Percentiles rank a stretch among this genome's conserved stretches.
Conservation (phyloP, 2,888 invertebrate species). For the Erebia epiphron region DNA sequence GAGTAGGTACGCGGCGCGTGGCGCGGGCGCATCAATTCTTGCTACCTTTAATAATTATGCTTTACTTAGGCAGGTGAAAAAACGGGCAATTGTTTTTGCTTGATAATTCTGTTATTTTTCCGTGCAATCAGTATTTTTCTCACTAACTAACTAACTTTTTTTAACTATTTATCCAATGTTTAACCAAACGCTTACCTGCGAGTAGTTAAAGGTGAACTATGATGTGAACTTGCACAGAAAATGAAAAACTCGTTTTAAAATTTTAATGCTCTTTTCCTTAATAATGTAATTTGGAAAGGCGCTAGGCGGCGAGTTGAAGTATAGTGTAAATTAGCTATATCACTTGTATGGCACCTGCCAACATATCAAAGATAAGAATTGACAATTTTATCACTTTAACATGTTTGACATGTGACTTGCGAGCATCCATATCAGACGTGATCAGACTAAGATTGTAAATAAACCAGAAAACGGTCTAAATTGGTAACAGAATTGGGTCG, state of each 20-base stretch:
- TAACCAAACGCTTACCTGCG: no score
- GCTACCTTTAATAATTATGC: no score
- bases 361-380: conserved; percentile 63
- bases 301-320: conserved; percentile 30
- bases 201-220: no score
- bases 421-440: conserved; percentile 32
- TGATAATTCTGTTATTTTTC: no score
- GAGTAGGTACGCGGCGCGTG: no score
- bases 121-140: no score
- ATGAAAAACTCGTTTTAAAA: not conserved
- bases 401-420: conserved; percentile 30
- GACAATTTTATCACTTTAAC: conserved; percentile 62
- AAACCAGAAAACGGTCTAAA: conserved; percentile 23
- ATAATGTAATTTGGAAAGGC: conserved; percentile 25
- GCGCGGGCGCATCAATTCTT: no score
- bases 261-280: not conserved
- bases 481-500: conserved; percentile 23
- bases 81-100: no score
- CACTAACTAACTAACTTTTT: no score
- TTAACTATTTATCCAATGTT: no score
- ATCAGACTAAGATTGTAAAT: conserved; percentile 25
- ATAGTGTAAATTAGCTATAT: conserved; percentile 49
- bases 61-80: no score
- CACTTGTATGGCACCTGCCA: conserved; percentile 67
- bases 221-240: no score